Conservation (phyloP, 2,113 vertebrate species). For the Etia nguti region DNA sequence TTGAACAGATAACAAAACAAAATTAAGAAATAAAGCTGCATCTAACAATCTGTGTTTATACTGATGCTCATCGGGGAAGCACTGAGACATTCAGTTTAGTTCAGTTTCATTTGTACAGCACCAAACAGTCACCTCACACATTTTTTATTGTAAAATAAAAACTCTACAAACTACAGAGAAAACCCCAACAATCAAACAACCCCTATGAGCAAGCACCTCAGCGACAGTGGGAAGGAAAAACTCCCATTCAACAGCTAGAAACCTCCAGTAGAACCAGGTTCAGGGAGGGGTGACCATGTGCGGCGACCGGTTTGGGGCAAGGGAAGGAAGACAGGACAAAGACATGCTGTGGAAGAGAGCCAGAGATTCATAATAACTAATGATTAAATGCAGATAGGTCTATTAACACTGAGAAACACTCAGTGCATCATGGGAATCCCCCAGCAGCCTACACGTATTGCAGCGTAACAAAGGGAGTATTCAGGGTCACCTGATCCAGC, state of each 20-base stretch:
- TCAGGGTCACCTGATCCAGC: neutral
- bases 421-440: neutral
- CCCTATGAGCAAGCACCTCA: neutral
- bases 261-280: neutral
- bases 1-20: neutral
- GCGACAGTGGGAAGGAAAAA: neutral
- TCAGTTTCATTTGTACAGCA: neutral
- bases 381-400: neutral
- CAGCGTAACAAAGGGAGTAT: neutral
- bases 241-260: neutral
- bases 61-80: neutral
- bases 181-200: neutral
- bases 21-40: neutral
- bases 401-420: neutral
- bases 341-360: neutral
- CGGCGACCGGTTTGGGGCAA: rapidly evolving
- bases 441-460: neutral
- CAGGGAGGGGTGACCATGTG: neutral
- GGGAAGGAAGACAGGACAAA: neutral
- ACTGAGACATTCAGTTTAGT: neutral
- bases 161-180: neutral
- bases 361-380: neutral
- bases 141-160: neutral
- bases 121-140: neutral
- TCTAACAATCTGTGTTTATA: neutral